phyloP scores from a whole-genome alignment of 2,888 invertebrate genomes.

The Hirtodrosophila duncani region DNA sequence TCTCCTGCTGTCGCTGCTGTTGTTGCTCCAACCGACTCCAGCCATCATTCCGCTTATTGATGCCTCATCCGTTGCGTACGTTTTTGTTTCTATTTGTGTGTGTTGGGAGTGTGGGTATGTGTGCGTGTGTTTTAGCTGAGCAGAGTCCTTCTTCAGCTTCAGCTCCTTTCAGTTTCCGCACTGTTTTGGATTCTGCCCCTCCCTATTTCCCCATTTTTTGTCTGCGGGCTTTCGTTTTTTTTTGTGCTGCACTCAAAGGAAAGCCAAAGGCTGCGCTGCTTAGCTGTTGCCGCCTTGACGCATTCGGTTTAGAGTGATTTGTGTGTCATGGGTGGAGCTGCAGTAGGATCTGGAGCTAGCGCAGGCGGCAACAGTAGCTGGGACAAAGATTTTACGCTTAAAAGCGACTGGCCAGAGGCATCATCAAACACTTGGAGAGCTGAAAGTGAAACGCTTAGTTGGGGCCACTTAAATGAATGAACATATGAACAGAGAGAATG shows the following conservation, averaged over 20 bases:
- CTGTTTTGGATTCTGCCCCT: constrained; percentile 6
- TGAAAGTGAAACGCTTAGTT: constrained; percentile 62
- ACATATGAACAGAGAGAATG: constrained; percentile 10
- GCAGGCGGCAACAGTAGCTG: constrained; percentile 11
- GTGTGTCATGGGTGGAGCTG: constrained; percentile 33
- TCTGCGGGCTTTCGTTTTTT: constrained; percentile 37
- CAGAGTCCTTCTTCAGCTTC: constrained; percentile 10
- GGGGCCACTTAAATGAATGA: constrained; percentile 34
- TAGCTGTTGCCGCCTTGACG: constrained; percentile 50
- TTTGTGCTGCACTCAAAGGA: constrained; percentile 51
- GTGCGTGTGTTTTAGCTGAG: constrained; percentile 9
- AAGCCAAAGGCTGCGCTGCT: constrained; percentile 43
- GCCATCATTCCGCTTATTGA: constrained; percentile 40
- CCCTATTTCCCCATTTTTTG: constrained; percentile 7
- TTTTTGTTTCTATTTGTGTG: constrained; percentile 52
- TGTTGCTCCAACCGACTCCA: constrained; percentile 2
- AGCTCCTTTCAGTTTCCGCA: not conserved
- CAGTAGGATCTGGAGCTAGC: not conserved
- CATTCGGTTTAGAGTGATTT: constrained; percentile 67
- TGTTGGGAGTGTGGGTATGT: constrained; percentile 3
- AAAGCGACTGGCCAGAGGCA: constrained; percentile 36
- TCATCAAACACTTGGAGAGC: constrained; percentile 62
- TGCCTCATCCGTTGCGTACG: constrained; percentile 60
- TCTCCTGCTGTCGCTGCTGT: not conserved
- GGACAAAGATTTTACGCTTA: constrained; percentile 46